Base-by-base conservation (phyloP, 92 coral and sea anemone genomes). In the Umimayanthus kanabou region DNA sequence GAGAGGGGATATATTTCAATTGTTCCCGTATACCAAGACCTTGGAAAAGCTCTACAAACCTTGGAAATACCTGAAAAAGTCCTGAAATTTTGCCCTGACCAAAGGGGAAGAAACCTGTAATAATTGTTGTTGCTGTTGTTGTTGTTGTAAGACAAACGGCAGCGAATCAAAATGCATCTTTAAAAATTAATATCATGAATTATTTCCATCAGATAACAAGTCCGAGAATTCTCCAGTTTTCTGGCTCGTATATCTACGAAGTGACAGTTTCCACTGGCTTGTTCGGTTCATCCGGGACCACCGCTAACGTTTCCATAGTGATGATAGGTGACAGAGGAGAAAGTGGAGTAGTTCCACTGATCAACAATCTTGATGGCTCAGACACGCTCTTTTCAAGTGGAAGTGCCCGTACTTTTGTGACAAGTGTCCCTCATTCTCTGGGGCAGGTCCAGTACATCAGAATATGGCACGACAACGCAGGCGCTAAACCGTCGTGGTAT, bases 391-490 rank as follows among this genome's bases (percentile, higher is more conserved):
- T 96, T 74, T 1, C 90, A 0, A 94, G 95, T 43, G 95, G 97
- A 26, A 92, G 90, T 69, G 93, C 93, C 2, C 90, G 87, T 4
- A 79, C 92, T 26, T 91, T 96, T 64, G 80, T 96, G 10, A 39
- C 80, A 40, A 90, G 88, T 50, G 87, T 90, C 6, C 97, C 95
- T 1, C 76, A 55, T 10, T 76, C 85, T 13, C 90, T 96, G 14
- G 98, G 98, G 9, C 93, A 86, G 23, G 73, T 96, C 22, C 90
- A 91, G 76, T 91, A 88, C 69, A 88, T 96, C 20, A 82, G 88
- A 26, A 75, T 96, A 40, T 96, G 98, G 98, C 98, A 96, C 78
- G 94, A 96, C 77, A 96, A 94, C 85, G 66, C 93, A 4, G 98
- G 98, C 13, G 26, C 57, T 49, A 87, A 89, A 47, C 97, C 98